Evolutionary conservation across 2,113 vertebrate genomes (phyloP), one percentile per base, ranked within the genome.

Genomic region (Pseudopodoces humilis): DNA sequence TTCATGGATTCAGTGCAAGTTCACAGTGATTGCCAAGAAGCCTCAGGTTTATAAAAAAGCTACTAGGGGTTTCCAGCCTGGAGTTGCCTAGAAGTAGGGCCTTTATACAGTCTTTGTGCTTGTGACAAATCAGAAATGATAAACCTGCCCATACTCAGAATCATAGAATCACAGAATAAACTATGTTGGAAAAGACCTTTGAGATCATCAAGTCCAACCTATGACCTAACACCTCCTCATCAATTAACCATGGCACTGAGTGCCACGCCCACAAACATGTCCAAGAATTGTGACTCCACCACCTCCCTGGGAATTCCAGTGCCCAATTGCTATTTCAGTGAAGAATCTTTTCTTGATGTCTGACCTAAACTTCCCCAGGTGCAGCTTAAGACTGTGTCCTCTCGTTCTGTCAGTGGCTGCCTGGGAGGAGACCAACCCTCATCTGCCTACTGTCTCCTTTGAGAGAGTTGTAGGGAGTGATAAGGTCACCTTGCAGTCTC

Each of bases 221-320:
- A 12, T 39, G 28, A 33, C 28, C 11, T 39, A 58, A 49, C 11
- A n/a, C 11, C 23, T 47, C 28, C 78, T 68, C 23, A 17, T 39
- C 21, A 31, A 27, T 17, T 17, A 58, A 39, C 14, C 22, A 68
- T 10, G 8, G 13, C n/a, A 47, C 22, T 22, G 23, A 81, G 33
- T 47, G 28, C 28, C n/a, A 56, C 2, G 0, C 10, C 21, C 17
- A 58, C 13, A 56, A 68, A 33, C 17, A 33, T 0, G 0, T 47
- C 18, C 43, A 47, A 22, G 17, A 22, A 47, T 1, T 2, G 13
- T 25, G 50, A 67, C 41, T 80, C 52, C n/a, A 68, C 13, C 11
- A 33, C 17, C 11, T 33, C 23, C 17, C 30, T 47, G 22, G 52
- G 28, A 20, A 49, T 68, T 58, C 41, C 52, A 68, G 9, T 39